Conservation (phyloP, 2,113 vertebrate species). For the Scomber scombrus region DNA sequence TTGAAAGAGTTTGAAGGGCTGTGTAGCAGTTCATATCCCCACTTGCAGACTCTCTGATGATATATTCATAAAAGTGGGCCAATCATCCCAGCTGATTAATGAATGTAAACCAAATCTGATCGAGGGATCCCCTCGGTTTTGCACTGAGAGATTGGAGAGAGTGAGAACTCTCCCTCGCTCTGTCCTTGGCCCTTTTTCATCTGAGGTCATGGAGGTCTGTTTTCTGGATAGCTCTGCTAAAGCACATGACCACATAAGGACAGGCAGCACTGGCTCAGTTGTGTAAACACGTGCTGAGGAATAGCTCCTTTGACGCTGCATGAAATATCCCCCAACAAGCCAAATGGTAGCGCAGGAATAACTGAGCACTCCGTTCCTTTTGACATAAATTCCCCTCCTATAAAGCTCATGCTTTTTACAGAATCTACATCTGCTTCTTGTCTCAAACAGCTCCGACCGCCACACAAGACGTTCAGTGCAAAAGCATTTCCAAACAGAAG, state of each 20-base stretch:
- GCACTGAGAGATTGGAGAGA: background rate
- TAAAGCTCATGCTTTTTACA: background rate
- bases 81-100: conserved; percentile 35
- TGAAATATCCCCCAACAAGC: conserved; percentile 50
- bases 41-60: conserved; percentile 24
- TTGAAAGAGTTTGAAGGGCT: conserved; percentile 23
- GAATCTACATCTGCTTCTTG: conserved; percentile 45
- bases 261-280: conserved; percentile 74
- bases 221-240: conserved; percentile 70
- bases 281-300: conserved; percentile 81
- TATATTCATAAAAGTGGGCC: conserved; percentile 37
- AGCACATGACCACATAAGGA: conserved; percentile 87
- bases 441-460: conserved; percentile 37
- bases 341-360: conserved; percentile 41
- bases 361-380: conserved; percentile 26
- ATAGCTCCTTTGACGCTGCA: conserved; percentile 58
- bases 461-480: conserved; percentile 45
- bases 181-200: conserved; percentile 63
- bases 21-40: background rate
- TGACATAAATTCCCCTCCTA: conserved; percentile 37
- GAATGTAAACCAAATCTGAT: conserved; percentile 12
- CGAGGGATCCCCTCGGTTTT: conserved; percentile 24
- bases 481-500: conserved; percentile 30
- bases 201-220: conserved; percentile 67
- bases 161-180: conserved; percentile 51